A percentile compares a stretch with the other conserved stretches of the same genome.
These are phyloP conservation scores for Latheticus oryzae DNA, from an alignment of 2,888 invertebrate genomes.

Conservation along the genomic window DNA sequence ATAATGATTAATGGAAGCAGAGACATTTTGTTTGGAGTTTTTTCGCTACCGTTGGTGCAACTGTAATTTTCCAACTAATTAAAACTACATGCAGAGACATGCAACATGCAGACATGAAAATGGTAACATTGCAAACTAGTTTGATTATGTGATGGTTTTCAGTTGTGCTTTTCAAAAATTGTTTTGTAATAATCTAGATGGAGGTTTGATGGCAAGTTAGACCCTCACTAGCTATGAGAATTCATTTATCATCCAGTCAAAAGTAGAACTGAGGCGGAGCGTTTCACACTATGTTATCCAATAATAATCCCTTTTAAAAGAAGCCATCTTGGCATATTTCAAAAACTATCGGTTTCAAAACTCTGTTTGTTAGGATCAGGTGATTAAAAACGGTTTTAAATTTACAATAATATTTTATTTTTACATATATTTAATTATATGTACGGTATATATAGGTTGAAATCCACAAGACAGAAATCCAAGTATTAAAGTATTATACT, in stretches of 20 bases:
- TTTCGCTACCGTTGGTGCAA: background rate
- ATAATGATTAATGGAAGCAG: conserved; percentile 3
- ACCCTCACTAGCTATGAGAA: conserved; percentile 64
- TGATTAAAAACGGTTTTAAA: conserved; percentile 48
- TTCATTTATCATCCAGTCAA: conserved; percentile 71
- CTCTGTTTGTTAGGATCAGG: too few species aligned
- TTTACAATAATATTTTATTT: conserved; percentile 67
- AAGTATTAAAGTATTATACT: conserved; percentile 56
- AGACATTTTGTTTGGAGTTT: too few species aligned
- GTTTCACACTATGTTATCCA: conserved; percentile 70
- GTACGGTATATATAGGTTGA: conserved; percentile 65
- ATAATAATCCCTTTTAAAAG: conserved; percentile 70
- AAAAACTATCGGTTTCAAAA: too few species aligned
- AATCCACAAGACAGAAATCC: conserved; percentile 66
- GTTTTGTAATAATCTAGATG: conserved; percentile 11
- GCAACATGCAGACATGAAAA: conserved; percentile 14
- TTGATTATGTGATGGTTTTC: conserved; percentile 6
- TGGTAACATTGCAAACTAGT: conserved; percentile 2
- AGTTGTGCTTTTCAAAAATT: conserved; percentile 6
- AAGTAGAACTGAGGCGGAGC: conserved; percentile 71
- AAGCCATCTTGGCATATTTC: conserved; percentile 68
- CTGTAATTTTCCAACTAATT: conserved; percentile 1
- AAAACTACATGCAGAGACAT: conserved; percentile 18
- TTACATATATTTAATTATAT: conserved; percentile 66
- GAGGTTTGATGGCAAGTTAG: conserved; percentile 45